These are phyloP conservation scores for Hirundichthys speculiger DNA, from an alignment of 2,113 vertebrate genomes.

Conservation along the genomic window DNA sequence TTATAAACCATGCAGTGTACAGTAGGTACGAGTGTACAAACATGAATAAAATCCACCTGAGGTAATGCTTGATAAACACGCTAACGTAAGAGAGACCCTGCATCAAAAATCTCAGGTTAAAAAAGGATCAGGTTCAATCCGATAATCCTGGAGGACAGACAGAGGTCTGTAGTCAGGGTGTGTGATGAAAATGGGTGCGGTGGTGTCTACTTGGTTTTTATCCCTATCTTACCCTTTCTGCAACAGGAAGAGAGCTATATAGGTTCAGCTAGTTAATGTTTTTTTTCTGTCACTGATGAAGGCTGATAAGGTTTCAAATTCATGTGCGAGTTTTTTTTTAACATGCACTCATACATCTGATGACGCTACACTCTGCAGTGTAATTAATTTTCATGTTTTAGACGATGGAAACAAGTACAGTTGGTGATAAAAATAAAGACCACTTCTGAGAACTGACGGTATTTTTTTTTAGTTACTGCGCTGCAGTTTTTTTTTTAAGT, in stretches of 20 bases:
- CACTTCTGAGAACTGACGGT: too few relatives aligned
- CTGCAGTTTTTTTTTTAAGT: too few relatives aligned
- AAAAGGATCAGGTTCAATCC: slow-evolving; percentile 72
- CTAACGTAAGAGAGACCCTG: slow-evolving; percentile 48
- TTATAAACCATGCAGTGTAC: slow-evolving; percentile 8
- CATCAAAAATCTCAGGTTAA: slow-evolving; percentile 66
- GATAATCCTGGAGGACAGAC: slow-evolving; percentile 64
- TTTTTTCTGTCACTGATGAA: slow-evolving; percentile 6
- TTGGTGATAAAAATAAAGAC: too few relatives aligned
- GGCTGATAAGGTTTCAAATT: slow-evolving; percentile 13
- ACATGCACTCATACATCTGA: too few relatives aligned
- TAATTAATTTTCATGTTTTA: too few relatives aligned
- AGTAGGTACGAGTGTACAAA: slow-evolving; percentile 53
- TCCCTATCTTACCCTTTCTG: slow-evolving; percentile 67
- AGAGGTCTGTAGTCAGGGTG: slow-evolving; percentile 37
- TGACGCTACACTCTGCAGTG: not conserved
- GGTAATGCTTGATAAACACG: slow-evolving; percentile 72
- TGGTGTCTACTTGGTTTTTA: slow-evolving; percentile 46
- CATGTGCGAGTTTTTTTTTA: not conserved
- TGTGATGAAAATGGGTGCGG: slow-evolving; percentile 56
- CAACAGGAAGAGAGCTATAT: slow-evolving; percentile 36
- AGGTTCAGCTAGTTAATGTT: slow-evolving; percentile 11
- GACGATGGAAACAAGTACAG: too few relatives aligned
- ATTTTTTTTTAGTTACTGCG: too few relatives aligned
- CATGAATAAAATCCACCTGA: slow-evolving; percentile 60